Conservation (phyloP, 92 coral and sea anemone species). For the Umimayanthus chanpuru region DNA sequence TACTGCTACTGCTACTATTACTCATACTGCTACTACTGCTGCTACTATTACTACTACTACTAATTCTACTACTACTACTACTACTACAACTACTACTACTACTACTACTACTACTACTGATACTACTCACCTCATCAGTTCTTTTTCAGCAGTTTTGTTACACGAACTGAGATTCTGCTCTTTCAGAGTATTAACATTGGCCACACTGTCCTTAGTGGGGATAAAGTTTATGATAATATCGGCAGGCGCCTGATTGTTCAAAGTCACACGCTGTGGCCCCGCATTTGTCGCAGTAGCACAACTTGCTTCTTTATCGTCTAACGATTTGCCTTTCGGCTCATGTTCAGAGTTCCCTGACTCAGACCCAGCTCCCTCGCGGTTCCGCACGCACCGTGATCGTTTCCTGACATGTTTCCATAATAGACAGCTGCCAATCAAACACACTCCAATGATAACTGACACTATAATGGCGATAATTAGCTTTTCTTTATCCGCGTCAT, state of each 20-base stretch:
- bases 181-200: constrained; percentile 30
- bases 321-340: constrained; percentile 34
- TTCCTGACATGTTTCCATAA: constrained; percentile 75
- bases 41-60: not conserved
- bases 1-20: no score
- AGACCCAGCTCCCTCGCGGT: constrained; percentile 43
- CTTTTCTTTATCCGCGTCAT: constrained; percentile 44
- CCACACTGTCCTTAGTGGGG: constrained; percentile 38
- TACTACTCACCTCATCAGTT: constrained; percentile 31
- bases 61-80: not conserved
- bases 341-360: constrained; percentile 32
- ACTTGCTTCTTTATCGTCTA: constrained; percentile 35
- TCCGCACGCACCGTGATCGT: constrained; percentile 51
- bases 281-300: constrained; percentile 40
- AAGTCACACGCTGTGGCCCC: constrained; percentile 39
- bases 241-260: constrained; percentile 43
- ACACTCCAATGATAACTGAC: constrained; percentile 50
- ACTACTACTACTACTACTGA: constrained; percentile 13
- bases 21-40: not conserved
- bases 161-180: constrained; percentile 40
- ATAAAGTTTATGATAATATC: constrained; percentile 41
- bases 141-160: constrained; percentile 45
- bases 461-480: constrained; percentile 51
- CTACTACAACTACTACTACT: constrained; percentile 12
- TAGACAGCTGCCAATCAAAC: constrained; percentile 63